phyloP scores from a whole-genome alignment of 2,797 vertebrate species.

The Rhodeus uyekii region DNA sequence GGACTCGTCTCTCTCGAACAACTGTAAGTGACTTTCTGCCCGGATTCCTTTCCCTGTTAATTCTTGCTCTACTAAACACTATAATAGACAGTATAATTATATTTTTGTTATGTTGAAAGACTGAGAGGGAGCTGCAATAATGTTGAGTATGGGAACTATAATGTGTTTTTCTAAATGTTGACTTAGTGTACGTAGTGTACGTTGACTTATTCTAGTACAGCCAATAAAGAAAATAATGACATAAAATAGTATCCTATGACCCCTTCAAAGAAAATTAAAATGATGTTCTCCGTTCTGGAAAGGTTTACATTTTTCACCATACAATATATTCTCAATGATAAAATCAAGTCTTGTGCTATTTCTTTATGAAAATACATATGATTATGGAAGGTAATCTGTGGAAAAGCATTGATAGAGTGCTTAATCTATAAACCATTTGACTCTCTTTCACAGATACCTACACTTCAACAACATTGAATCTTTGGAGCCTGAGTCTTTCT shows the following conservation, averaged over 20 bases:
- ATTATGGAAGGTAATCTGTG: background rate
- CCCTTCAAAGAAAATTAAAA: background rate
- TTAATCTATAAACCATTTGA: background rate
- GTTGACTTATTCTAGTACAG: background rate
- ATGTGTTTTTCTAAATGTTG: no score
- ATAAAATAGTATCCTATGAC: background rate
- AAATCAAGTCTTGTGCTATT: background rate
- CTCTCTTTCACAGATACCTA: constrained; percentile 86
- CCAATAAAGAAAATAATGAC: background rate
- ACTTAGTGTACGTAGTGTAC: no score
- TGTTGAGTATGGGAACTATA: background rate
- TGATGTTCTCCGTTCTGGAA: background rate
- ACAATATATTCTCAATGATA: background rate
- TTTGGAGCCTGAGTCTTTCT: constrained; percentile 92
- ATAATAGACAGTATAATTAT: background rate
- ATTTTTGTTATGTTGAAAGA: background rate
- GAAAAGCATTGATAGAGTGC: background rate
- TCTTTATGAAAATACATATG: background rate
- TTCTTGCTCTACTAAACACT: constrained; percentile 52
- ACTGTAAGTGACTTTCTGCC: constrained; percentile 92
- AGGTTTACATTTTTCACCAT: background rate
- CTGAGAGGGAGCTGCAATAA: background rate
- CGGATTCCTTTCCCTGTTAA: constrained; percentile 58
- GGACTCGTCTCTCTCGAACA: constrained; percentile 99
- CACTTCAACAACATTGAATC: constrained; percentile 99